Percentiles rank a stretch among this genome's conserved stretches.
Evolutionary conservation across 2,113 vertebrate genomes (phyloP).

Genomic region (Lichenostomus cassidix): DNA sequence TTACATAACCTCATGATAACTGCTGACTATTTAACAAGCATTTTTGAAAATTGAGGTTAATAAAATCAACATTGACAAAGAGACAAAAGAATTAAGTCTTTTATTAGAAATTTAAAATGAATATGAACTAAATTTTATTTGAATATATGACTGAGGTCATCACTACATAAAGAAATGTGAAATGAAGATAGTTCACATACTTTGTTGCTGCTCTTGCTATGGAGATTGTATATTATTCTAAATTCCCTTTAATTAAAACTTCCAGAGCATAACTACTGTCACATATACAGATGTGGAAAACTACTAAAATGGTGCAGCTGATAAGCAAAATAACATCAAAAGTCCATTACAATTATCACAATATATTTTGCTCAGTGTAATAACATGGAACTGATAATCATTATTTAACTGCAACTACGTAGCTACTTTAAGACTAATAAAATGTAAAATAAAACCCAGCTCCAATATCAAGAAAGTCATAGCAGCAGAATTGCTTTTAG

Average conservation of each 20-base stretch:
- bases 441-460: neutral
- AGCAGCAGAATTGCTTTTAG: neutral
- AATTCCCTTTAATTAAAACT: constrained; percentile 26
- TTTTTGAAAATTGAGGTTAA: constrained; percentile 14
- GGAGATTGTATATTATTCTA: neutral
- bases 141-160: neutral
- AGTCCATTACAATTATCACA: constrained; percentile 26
- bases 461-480: neutral
- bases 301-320: neutral
- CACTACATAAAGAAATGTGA: neutral
- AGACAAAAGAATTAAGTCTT: constrained; percentile 5
- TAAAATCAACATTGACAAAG: neutral
- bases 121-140: neutral
- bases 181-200: neutral
- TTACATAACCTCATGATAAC: neutral
- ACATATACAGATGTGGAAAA: neutral
- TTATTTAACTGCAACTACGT: neutral
- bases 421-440: neutral
- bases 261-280: neutral
- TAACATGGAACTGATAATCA: neutral
- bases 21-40: neutral
- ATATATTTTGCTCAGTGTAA: constrained; percentile 19
- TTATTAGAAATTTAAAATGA: constrained; percentile 13
- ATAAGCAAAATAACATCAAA: constrained; percentile 22
- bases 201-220: neutral